Evolutionary conservation across 2,113 vertebrate genomes (phyloP), one percentile per base, ranked within the genome.

Genomic region (Cynocephalus volans): DNA sequence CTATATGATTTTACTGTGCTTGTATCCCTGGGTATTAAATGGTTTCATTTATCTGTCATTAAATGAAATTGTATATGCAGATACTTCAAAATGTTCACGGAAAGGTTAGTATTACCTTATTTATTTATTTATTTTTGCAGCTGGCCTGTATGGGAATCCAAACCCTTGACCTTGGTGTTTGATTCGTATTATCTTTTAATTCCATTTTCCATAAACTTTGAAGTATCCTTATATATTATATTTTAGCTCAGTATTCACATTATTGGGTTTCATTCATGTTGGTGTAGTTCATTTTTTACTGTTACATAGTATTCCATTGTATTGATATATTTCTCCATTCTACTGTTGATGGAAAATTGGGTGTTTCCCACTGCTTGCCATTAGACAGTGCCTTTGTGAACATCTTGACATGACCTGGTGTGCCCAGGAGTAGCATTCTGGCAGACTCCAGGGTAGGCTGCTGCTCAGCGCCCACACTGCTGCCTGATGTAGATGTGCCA

Each of bases 401-500:
- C 82, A 48, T 56, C 58, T 48, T 11, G 12, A 7, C 4, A 23
- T 48, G 23, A 24, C 72, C 36, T 26, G 28, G 26, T 56, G 9
- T 65, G 45, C 7, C 2, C 45, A 62, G 11, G 10, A 60, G 7
- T 52, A 3, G 13, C 6, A 10, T 65, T 87, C 11, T 24, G 15
- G 48, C 45, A 2, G 64, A 69, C 24, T 54, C 28, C 2, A 23
- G 21, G 31, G 8, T 48, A 36, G 21, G 21, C 26, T 9, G 26
- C 62, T 70, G 64, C 28, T 48, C 36, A 11, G 41, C 19, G 3
- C n/a, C 33, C 33, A 10, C 2, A 5, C 58, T 67, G 56, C 19
- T 56, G n/a, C 9, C 26, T 12, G n/a, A 10, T 23, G 4, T 2
- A 31, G 13, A 23, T n/a, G 4, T 14, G 19, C 28, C 5, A 8